Evolutionary conservation across 2,113 vertebrate species (phyloP).

Genomic region (Bettongia penicillata): DNA sequence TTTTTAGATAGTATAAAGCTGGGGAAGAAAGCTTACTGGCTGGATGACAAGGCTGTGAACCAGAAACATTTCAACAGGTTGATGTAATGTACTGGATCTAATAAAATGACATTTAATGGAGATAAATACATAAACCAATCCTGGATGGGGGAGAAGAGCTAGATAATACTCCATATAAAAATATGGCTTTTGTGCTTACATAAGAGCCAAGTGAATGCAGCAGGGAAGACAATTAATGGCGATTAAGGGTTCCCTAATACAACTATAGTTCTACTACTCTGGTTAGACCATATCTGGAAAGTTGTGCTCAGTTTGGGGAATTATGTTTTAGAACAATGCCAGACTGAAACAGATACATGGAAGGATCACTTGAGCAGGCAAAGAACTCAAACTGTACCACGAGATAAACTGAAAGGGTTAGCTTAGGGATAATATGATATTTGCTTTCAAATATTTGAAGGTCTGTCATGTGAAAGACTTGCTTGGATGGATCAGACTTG

Average conservation of each 20-base stretch:
- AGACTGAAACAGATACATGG: not conserved
- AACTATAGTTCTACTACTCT: not conserved
- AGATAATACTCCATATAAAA: not conserved
- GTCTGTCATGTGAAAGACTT: not conserved
- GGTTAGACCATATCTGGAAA: not conserved
- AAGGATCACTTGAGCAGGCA: not conserved
- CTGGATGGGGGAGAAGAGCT: not conserved
- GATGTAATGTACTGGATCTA: not conserved
- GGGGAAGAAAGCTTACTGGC: not conserved
- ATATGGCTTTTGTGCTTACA: not conserved
- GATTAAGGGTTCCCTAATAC: not conserved
- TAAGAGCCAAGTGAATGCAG: not conserved
- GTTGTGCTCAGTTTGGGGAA: not conserved
- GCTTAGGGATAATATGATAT: not conserved
- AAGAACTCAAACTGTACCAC: not conserved
- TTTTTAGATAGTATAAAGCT: not conserved
- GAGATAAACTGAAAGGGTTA: not conserved
- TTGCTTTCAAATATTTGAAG: not conserved
- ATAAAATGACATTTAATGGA: not conserved
- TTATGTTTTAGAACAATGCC: not conserved
- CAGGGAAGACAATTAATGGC: not conserved
- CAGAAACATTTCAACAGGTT: not conserved
- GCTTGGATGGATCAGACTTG: not conserved
- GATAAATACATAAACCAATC: not conserved
- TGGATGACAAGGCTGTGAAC: not conserved